Evolutionary conservation across 2,888 invertebrate species (phyloP), one percentile per base, ranked within the genome.

Genomic region (Disparrhopalites patrizii): DNA sequence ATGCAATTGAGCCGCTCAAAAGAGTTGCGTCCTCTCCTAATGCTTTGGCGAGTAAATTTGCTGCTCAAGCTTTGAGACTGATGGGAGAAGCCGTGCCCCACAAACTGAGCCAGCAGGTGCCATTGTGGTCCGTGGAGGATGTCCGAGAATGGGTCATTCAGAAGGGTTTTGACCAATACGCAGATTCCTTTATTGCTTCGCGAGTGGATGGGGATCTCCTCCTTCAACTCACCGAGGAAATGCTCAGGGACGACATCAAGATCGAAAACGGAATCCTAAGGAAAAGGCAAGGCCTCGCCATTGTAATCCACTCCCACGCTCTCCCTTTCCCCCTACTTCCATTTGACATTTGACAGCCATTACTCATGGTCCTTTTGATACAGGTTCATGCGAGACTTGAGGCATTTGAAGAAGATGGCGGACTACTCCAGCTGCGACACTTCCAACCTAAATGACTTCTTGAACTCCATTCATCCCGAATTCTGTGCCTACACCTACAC

Each of bases 121-220:
- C 98, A 0, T 83, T 97, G 7, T 99, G 99, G 99, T 94, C 94
- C 0, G 88, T 88, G 23, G 93, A 93, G 79, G 98, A 99, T 79
- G 98, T 99, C 0, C 85, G 90, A 75, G 95, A 97, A 81, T 99
- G 98, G 98, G 93, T 99, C 0, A 93, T 93, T 78, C 97, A 98
- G 84, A 95, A 96, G 76, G 96, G 96, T 0, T 98, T 97, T 79
- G 85, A 86, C 18, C 88, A 90, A 77, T 93, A 89, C 76, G 87
- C 90, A 2, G 83, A 81, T 1, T 89, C 89, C 78, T 98, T 99
- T 79, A 86, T 87, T 51, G 90, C 91, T 63, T 93, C 95, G 77
- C 85, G 92, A 79, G 97, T 99, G 31, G 99, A 99, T 79, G 98
- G 98, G 7, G 99, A 99, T 82, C 83, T 99, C 60, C 81, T 99